These are phyloP conservation scores for Leptopterna dolabrata DNA, from an alignment of 2,888 invertebrate species.

Conservation along the genomic window DNA sequence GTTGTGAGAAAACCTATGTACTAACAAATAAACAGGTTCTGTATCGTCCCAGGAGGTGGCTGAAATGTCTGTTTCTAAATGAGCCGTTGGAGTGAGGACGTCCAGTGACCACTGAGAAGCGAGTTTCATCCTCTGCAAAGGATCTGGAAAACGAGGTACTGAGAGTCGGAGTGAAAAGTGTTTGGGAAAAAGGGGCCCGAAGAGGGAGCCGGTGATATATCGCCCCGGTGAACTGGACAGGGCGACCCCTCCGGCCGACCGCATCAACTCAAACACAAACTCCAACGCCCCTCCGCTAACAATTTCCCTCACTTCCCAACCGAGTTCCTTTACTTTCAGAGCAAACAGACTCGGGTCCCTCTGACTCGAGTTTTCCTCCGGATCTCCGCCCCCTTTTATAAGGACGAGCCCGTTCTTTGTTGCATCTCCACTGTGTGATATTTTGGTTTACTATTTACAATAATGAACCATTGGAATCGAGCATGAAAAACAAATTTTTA, in stretches of 20 bases:
- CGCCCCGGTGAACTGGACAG: conserved; percentile 43
- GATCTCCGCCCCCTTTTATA: background rate
- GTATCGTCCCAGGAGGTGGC: no score
- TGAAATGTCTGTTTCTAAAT: no score
- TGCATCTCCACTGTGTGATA: background rate
- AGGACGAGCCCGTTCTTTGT: background rate
- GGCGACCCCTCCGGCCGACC: conserved; percentile 43
- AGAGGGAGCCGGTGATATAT: conserved; percentile 12
- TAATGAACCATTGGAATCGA: no score
- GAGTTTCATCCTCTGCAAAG: background rate
- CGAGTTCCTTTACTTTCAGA: background rate
- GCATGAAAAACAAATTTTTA: no score
- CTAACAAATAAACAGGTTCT: no score
- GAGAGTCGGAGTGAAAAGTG: background rate
- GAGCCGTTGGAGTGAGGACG: no score
- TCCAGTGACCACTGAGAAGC: no score
- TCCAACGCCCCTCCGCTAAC: conserved; percentile 14
- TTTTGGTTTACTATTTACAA: no score
- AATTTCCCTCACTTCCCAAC: conserved; percentile 14
- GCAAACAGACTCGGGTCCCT: background rate
- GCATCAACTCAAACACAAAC: conserved; percentile 46
- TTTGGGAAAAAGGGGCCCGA: background rate
- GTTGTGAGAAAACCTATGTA: no score
- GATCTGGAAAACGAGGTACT: background rate
- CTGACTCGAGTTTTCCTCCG: background rate